phyloP scores from a whole-genome alignment of 2,797 vertebrate genomes.

The Enteromius argenteus region DNA sequence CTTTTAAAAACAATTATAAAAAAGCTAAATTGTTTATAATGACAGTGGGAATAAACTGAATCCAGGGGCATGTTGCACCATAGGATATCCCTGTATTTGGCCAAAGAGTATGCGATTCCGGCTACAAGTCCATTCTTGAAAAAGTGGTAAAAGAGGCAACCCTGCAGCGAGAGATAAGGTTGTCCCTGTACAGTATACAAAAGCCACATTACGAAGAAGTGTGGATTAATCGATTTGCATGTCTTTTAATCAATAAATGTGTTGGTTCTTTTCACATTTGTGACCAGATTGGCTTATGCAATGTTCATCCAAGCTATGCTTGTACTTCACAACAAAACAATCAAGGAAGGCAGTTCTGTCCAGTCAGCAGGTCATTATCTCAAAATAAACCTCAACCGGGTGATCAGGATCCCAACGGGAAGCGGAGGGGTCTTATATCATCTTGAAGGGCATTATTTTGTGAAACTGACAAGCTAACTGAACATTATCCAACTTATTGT shows the following conservation, averaged over 20 bases:
- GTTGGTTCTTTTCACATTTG: constrained; percentile 45
- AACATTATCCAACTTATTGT: not conserved
- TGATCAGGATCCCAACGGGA: not conserved
- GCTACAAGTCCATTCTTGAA: not conserved
- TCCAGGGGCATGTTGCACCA: not conserved
- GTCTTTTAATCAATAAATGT: constrained; percentile 74
- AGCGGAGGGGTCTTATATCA: not conserved
- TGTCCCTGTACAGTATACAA: constrained; percentile 74
- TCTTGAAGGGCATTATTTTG: not conserved
- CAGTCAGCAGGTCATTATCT: not conserved
- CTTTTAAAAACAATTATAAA: not conserved
- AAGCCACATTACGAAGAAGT: constrained; percentile 73
- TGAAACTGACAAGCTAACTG: not conserved
- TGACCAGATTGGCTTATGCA: not conserved
- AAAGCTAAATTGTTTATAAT: not conserved
- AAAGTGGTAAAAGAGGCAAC: constrained; percentile 38
- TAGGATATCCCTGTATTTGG: not conserved
- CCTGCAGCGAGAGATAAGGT: constrained; percentile 71
- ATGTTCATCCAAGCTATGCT: not conserved
- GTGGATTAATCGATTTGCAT: constrained; percentile 74
- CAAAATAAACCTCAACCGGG: not conserved
- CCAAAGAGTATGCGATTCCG: not conserved
- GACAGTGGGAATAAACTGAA: not conserved
- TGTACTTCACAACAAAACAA: constrained; percentile 50
- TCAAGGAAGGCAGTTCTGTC: not conserved